phyloP scores from a whole-genome alignment of 2,888 invertebrate species.

The Tridacna crocea region DNA sequence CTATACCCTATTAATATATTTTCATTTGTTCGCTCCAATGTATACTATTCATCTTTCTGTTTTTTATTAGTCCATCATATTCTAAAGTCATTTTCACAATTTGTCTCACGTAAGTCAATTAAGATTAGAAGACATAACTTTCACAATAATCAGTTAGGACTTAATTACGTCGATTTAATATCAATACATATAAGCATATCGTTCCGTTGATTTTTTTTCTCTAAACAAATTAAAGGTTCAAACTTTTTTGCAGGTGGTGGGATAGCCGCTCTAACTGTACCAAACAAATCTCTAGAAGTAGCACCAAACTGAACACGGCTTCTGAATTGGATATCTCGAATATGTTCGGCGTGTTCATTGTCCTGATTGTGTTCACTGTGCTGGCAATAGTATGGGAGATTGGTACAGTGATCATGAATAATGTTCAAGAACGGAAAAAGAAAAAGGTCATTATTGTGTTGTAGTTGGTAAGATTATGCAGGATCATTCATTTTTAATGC shows the following conservation, averaged over 20 bases:
- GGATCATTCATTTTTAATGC: conserved; percentile 1
- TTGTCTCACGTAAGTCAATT: too few species aligned
- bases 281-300: conserved; percentile 56
- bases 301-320: conserved; percentile 66
- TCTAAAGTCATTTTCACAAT: too few species aligned
- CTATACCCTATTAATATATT: too few species aligned
- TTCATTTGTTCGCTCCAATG: too few species aligned
- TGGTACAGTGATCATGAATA: conserved; percentile 35
- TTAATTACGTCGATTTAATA: too few species aligned
- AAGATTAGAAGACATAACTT: too few species aligned
- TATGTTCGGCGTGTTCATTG: conserved; percentile 79
- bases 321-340: conserved; percentile 76
- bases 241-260: conserved; percentile 71
- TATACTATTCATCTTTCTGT: too few species aligned
- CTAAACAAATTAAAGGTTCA: too few species aligned
- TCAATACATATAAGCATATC: too few species aligned
- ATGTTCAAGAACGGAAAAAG: conserved; percentile 38
- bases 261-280: conserved; percentile 66
- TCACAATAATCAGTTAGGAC: too few species aligned
- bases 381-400: conserved; percentile 72
- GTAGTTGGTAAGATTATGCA: conserved; percentile 52
- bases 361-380: conserved; percentile 69
- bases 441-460: conserved; percentile 63
- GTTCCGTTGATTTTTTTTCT: too few species aligned
- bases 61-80: too few species aligned